phyloP scores from a whole-genome alignment of 1,140 invertebrate species.

The Ceratina australensis region DNA sequence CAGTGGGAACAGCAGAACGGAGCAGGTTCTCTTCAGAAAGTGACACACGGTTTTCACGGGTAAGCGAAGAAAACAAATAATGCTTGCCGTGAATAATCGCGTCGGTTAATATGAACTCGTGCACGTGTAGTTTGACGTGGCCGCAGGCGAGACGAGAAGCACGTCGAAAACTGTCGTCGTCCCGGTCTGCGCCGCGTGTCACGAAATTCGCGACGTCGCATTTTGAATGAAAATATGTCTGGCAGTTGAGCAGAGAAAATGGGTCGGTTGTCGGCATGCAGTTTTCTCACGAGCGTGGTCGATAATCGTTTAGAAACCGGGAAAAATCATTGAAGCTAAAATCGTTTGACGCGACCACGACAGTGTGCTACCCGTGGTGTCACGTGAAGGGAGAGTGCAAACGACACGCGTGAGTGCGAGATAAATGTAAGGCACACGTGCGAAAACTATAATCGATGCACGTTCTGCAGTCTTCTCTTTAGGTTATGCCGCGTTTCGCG shows the following conservation, averaged over 20 bases:
- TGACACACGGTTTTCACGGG: slow-evolving; percentile 58
- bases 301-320: neutral
- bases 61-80: slow-evolving; percentile 61
- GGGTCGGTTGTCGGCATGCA: slow-evolving; percentile 14
- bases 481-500: neutral
- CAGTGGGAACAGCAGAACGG: slow-evolving; percentile 28
- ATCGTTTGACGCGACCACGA: neutral
- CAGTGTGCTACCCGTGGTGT: neutral
- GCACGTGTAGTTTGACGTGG: slow-evolving; percentile 3
- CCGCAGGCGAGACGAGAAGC: no score
- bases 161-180: no score
- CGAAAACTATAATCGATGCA: neutral
- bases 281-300: neutral
- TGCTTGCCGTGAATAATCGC: neutral
- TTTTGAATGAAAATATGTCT: slow-evolving; percentile 41
- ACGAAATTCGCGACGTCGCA: neutral
- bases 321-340: neutral
- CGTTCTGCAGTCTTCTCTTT: neutral
- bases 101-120: slow-evolving; percentile 19
- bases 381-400: neutral
- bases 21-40: slow-evolving; percentile 44
- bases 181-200: no score
- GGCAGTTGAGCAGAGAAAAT: slow-evolving; percentile 14
- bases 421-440: neutral
- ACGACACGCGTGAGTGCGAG: neutral